These are phyloP conservation scores for Himalopsyche phryganea DNA, from an alignment of 1,140 invertebrate species.

Conservation along the genomic window DNA sequence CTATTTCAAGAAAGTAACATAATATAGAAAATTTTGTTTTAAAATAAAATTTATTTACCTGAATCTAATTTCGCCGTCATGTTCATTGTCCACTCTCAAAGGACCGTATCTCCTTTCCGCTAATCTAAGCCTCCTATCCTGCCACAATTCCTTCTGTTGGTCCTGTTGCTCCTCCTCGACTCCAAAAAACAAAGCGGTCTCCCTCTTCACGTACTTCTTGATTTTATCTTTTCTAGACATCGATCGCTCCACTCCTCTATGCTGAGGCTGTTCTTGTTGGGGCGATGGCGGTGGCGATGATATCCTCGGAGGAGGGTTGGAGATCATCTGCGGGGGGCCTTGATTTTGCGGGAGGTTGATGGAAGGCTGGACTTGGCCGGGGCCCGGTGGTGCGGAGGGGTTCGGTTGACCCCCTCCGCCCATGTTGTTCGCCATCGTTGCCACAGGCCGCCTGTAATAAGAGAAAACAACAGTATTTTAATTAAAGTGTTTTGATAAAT, in stretches of 20 bases:
- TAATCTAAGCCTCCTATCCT: conserved; percentile 69
- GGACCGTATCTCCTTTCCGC: conserved; percentile 67
- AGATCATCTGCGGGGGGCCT: neutral
- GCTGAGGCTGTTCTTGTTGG: conserved; percentile 38
- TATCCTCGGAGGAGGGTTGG: neutral
- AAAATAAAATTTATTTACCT: conserved; percentile 15
- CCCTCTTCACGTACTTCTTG: conserved; percentile 66
- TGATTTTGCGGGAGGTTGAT: neutral
- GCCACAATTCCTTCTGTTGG: conserved; percentile 67
- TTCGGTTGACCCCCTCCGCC: too few relatives aligned
- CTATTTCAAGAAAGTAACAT: too few relatives aligned
- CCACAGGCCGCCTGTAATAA: neutral
- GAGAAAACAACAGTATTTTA: too few relatives aligned
- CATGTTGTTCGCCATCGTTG: neutral
- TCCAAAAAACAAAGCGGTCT: conserved; percentile 76
- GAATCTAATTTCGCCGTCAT: conserved; percentile 29
- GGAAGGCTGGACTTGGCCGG: neutral
- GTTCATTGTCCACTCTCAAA: conserved; percentile 52
- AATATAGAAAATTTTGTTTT: too few relatives aligned
- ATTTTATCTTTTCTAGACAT: conserved; percentile 45
- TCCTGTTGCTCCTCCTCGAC: conserved; percentile 70
- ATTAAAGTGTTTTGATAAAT: too few relatives aligned
- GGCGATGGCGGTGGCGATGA: conserved; percentile 34
- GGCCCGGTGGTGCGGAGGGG: neutral
- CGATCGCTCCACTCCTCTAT: conserved; percentile 43